Conservation (phyloP, 2,888 invertebrate genomes). For the Pristionchus fissidentatus region DNA sequence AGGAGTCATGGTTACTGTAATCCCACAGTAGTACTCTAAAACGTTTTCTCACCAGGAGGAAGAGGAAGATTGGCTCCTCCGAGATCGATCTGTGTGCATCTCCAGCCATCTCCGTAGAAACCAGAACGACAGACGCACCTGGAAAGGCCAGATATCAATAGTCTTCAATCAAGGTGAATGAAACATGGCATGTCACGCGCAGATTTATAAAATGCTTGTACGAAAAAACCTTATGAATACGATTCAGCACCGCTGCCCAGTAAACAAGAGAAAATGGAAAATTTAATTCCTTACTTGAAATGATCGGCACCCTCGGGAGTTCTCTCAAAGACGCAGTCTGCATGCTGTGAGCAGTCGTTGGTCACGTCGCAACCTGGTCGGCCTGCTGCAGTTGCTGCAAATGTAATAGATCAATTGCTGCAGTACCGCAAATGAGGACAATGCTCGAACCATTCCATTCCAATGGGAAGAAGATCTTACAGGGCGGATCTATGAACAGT, state of each 20-base stretch:
- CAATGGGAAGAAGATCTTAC: too few species aligned
- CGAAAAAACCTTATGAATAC: too few species aligned
- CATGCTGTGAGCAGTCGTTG: conserved; percentile 74
- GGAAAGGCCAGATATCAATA: background rate
- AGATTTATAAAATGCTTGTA: too few species aligned
- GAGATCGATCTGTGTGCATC: conserved; percentile 46
- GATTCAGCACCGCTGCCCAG: too few species aligned
- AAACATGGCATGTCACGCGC: too few species aligned
- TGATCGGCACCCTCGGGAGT: conserved; percentile 53
- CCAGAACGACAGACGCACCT: conserved; percentile 83
- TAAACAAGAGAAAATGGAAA: too few species aligned
- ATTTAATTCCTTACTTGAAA: conserved; percentile 33
- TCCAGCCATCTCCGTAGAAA: conserved; percentile 81
- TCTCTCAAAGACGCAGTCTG: conserved; percentile 74
- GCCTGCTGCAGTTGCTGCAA: background rate
- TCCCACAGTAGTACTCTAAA: background rate
- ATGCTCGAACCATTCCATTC: too few species aligned
- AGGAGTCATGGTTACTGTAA: background rate
- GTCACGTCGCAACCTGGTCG: conserved; percentile 63
- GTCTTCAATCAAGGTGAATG: too few species aligned
- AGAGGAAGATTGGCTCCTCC: conserved; percentile 66
- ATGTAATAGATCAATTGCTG: background rate
- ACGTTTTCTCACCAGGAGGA: conserved; percentile 33
- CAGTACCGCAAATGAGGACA: background rate
- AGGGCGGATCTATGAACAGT: background rate